Evolutionary conservation across 2,113 vertebrate species (phyloP), one percentile per base, ranked within the genome.

Genomic region (Vimba vimba): DNA sequence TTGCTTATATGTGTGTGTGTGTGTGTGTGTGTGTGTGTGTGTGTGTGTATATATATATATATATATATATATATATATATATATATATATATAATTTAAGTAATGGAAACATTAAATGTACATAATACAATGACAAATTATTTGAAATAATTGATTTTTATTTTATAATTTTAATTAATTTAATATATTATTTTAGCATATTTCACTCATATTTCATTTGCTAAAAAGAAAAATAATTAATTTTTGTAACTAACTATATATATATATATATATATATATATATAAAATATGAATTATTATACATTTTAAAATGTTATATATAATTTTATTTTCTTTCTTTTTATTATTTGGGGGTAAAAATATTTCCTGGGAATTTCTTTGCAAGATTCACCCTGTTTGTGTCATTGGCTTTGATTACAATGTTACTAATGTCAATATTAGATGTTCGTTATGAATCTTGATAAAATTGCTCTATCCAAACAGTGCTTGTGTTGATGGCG

Each of bases 401-500:
- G 23, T 39, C 1, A 71, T 11, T 10, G 73, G n/a, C 43, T 75
- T n/a, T 2, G 2, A 2, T 75, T 43, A 47, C 25, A 43, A 25
- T 75, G 43, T 50, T 50, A 25, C 27, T 25, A 25, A 27, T 50
- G 73, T 75, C 73, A 75, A 25, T 50, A 75, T 75, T 27, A 76
- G 75, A 77, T 55, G 75, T 23, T 2, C 15, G n/a, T 45, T 13
- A 1, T 0, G 23, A 76, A 52, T 19, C 15, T 19, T 43, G 4
- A 21, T 50, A 9, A 27, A 25, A 17, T 52, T 69, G 3, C 64
- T 68, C 13, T 68, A 7, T 36, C 5, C 25, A 68, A 66, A 69
- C 80, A 82, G 80, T 7, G 27, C 45, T 13, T 13, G 27, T 52
- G 17, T 82, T 69, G 91, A 91, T 10, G 45, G 62, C 68, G 64